Percentiles rank a stretch among this genome's conserved stretches.
phyloP scores from a whole-genome alignment of 2,113 vertebrate genomes.

The Ageneiosus marmoratus region DNA sequence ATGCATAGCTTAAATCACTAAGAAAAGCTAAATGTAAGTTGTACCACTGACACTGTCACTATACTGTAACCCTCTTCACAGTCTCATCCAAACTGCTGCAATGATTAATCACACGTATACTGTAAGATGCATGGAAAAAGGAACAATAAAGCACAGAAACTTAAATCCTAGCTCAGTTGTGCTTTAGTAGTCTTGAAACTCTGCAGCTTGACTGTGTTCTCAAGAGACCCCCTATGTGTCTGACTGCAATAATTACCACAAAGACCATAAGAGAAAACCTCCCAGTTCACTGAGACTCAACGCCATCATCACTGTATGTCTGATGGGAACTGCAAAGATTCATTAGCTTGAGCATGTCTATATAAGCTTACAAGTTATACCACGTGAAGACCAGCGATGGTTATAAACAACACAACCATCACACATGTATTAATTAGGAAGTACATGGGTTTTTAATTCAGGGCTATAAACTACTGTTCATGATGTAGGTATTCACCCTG shows the following conservation, averaged over 20 bases:
- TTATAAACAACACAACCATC: not conserved
- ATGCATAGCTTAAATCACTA: not conserved
- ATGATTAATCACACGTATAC: not conserved
- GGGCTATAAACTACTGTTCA: not conserved
- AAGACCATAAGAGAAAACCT: constrained; percentile 22
- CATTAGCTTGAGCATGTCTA: constrained; percentile 21
- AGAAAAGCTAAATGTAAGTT: not conserved
- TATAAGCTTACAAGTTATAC: not conserved
- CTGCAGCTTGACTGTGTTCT: not conserved
- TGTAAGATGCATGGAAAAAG: not conserved
- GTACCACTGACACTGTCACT: not conserved
- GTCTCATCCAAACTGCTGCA: not conserved
- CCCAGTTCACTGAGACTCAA: constrained; percentile 4
- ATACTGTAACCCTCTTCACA: not conserved
- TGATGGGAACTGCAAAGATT: not conserved
- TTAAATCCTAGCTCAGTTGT: not conserved
- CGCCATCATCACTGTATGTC: constrained; percentile 6
- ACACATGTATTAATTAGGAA: not conserved
- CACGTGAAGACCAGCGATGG: constrained; percentile 7
- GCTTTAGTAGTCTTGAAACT: not conserved
- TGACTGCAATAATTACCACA: constrained; percentile 10
- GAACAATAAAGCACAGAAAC: not conserved
- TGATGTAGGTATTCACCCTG: not conserved
- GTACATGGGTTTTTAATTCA: not conserved
- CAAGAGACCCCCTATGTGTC: not conserved